Evolutionary conservation across 2,888 invertebrate genomes (phyloP).

Genomic region (Cryptocephalus moraei): DNA sequence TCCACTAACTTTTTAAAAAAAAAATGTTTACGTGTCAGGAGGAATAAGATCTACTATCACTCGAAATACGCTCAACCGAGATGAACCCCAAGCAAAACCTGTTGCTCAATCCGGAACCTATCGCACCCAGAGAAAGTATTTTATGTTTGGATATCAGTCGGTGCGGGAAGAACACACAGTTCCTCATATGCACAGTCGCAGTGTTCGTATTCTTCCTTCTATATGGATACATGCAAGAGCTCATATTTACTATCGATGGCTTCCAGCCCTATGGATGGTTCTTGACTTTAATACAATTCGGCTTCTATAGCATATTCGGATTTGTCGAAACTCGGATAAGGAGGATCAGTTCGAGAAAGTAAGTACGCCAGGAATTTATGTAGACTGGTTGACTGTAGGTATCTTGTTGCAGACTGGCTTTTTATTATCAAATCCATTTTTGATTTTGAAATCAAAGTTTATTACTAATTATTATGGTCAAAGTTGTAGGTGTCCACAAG

Average conservation of each 20-base stretch:
- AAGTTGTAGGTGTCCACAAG: too few species aligned
- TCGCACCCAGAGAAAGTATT: slow-evolving; percentile 48
- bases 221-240: slow-evolving; percentile 87
- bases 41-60: too few species aligned
- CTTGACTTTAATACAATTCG: slow-evolving; percentile 85
- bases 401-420: too few species aligned
- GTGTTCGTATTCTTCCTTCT: slow-evolving; percentile 81
- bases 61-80: too few species aligned
- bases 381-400: not conserved
- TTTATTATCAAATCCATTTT: too few species aligned
- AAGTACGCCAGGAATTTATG: slow-evolving; percentile 4
- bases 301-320: slow-evolving; percentile 74
- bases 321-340: slow-evolving; percentile 58
- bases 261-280: slow-evolving; percentile 87
- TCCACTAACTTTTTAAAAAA: too few species aligned
- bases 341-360: slow-evolving; percentile 50
- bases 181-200: slow-evolving; percentile 63
- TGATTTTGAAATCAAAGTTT: too few species aligned
- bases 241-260: slow-evolving; percentile 84
- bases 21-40: too few species aligned
- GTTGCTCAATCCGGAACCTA: slow-evolving; percentile 23
- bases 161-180: slow-evolving; percentile 57
- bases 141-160: slow-evolving; percentile 64
- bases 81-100: slow-evolving; percentile 1
- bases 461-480: too few species aligned